These are phyloP conservation scores for Pentamera pediparva DNA, from an alignment of 53 echinoderm and acorn worm species.

Conservation along the genomic window DNA sequence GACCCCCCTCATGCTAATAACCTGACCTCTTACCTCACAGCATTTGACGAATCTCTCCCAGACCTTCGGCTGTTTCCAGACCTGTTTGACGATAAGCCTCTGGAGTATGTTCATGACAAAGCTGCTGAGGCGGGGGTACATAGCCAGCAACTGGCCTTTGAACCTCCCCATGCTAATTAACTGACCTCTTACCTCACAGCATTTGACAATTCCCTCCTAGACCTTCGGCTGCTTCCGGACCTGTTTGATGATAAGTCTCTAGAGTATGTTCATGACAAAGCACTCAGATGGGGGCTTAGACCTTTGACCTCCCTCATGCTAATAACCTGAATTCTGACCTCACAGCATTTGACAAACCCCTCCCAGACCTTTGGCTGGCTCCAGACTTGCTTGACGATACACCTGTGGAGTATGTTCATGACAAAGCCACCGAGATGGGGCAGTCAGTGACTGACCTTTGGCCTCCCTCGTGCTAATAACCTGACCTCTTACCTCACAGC, in stretches of 20 bases:
- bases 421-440: constrained; percentile 82
- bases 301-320: too few relatives aligned
- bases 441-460: too few relatives aligned
- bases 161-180: background rate
- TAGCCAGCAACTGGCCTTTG: too few relatives aligned
- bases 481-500: constrained; percentile 78
- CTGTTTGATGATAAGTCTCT: constrained; percentile 76
- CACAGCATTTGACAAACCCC: constrained; percentile 97
- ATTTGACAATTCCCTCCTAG: constrained; percentile 98
- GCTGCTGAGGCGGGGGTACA: background rate
- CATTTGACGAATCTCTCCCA: too few relatives aligned
- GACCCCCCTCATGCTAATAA: too few relatives aligned
- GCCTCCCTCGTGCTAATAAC: background rate
- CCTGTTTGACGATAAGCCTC: too few relatives aligned
- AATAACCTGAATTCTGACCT: constrained; percentile 44
- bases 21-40: too few relatives aligned
- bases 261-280: constrained; percentile 94
- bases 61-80: too few relatives aligned
- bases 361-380: constrained; percentile 93
- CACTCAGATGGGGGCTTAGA: constrained; percentile 80
- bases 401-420: constrained; percentile 88
- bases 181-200: constrained; percentile 86
- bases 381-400: constrained; percentile 92
- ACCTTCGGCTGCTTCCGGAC: constrained; percentile 92
- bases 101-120: background rate